phyloP scores from a whole-genome alignment of 2,888 invertebrate genomes.

The Elysia crispata region DNA sequence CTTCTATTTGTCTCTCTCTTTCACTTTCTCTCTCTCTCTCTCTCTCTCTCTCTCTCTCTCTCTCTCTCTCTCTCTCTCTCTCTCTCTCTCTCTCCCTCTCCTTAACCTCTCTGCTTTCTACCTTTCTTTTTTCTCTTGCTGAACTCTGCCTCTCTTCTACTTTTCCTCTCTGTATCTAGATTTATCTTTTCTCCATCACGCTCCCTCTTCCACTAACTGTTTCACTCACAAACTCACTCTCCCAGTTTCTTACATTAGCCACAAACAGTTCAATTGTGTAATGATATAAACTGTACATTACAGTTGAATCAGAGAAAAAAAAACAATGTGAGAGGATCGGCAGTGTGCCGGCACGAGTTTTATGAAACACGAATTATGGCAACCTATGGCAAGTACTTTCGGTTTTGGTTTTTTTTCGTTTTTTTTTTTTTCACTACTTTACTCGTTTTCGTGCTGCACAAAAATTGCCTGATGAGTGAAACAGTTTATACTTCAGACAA shows the following conservation, averaged over 20 bases:
- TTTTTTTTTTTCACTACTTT: too few relatives aligned
- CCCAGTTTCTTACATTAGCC: not conserved
- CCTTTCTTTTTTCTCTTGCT: slow-evolving; percentile 20
- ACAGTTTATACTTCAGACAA: not conserved
- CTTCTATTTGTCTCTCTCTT: slow-evolving; percentile 28
- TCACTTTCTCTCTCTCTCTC: slow-evolving; percentile 29
- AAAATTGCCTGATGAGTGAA: too few relatives aligned
- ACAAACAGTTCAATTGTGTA: too few relatives aligned
- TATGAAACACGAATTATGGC: too few relatives aligned
- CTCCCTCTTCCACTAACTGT: slow-evolving; percentile 20
- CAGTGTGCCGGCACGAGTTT: too few relatives aligned
- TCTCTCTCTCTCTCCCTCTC: slow-evolving; percentile 29
- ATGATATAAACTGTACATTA: too few relatives aligned
- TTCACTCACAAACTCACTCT: slow-evolving; percentile 20
- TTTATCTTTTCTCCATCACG: not conserved
- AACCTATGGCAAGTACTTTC: too few relatives aligned
- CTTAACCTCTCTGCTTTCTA: slow-evolving; percentile 17
- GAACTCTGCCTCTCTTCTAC: not conserved
- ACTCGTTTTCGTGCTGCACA: too few relatives aligned
- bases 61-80: slow-evolving; percentile 34
- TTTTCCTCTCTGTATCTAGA: slow-evolving; percentile 26
- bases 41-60: slow-evolving; percentile 21
- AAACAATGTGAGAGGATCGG: too few relatives aligned
- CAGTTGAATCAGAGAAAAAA: too few relatives aligned
- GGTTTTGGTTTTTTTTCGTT: too few relatives aligned